Conservation (phyloP, 2,888 invertebrate genomes). For the Heteromyza rotundicornis region DNA sequence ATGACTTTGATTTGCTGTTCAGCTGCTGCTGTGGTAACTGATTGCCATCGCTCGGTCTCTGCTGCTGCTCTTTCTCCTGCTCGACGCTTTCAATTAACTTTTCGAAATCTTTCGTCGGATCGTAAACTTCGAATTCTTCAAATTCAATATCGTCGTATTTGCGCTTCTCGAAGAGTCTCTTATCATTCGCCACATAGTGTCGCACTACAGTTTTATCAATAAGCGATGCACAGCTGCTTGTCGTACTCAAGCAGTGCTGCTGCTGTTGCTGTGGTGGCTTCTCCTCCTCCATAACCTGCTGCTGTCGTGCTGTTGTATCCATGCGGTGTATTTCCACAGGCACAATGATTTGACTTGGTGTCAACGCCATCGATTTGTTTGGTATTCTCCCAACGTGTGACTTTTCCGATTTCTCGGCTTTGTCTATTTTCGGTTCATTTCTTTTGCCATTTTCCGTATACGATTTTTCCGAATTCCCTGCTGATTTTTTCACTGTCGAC, state of each 20-base stretch:
- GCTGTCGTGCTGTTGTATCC: conserved; percentile 16
- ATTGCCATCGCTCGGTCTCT: neutral
- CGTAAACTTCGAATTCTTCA: conserved; percentile 79
- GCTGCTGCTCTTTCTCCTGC: conserved; percentile 24
- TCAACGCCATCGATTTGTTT: neutral
- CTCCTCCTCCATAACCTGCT: conserved; percentile 10
- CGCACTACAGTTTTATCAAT: conserved; percentile 66
- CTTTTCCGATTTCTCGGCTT: too few species aligned
- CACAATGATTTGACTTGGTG: conserved; percentile 45
- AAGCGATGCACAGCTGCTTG: conserved; percentile 45
- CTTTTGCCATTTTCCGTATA: conserved; percentile 3
- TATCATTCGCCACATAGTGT: conserved; percentile 69
- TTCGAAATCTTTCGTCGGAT: conserved; percentile 55
- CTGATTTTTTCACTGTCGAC: conserved; percentile 14
- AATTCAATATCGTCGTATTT: conserved; percentile 86
- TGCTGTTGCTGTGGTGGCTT: conserved; percentile 23
- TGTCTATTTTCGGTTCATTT: too few species aligned
- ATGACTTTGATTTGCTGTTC: conserved; percentile 10
- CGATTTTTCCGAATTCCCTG: conserved; percentile 9
- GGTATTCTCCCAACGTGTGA: too few species aligned
- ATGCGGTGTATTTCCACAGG: conserved; percentile 48
- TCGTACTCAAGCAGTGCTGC: conserved; percentile 42
- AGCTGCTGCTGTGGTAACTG: conserved; percentile 21
- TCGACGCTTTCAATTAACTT: conserved; percentile 37
- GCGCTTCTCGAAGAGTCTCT: conserved; percentile 68